phyloP scores from a whole-genome alignment of 2,113 vertebrate genomes.

The Rhinolophus sinicus region DNA sequence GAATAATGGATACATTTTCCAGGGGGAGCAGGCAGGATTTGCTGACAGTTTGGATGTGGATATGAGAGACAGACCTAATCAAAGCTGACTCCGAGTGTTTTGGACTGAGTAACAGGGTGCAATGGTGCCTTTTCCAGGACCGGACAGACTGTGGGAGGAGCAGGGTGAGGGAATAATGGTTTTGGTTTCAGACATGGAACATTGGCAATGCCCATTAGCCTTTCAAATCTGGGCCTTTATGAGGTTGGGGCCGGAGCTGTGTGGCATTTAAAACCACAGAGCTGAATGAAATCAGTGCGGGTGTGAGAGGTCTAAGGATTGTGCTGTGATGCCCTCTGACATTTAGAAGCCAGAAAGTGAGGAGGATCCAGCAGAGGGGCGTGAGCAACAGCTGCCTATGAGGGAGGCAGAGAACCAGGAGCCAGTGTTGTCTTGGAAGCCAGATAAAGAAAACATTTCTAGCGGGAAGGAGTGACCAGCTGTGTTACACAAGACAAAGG shows the following conservation, averaged over 20 bases:
- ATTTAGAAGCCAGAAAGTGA: neutral
- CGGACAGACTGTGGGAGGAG: neutral
- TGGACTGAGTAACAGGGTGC: neutral
- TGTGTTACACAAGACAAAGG: neutral
- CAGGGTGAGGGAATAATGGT: neutral
- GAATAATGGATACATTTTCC: neutral
- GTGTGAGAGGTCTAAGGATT: neutral
- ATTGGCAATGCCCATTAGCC: neutral
- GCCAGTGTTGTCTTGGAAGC: neutral
- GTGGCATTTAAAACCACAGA: neutral
- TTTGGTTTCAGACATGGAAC: neutral
- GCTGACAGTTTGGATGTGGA: neutral
- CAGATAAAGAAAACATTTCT: neutral
- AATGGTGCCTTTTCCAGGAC: neutral
- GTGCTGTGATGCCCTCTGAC: neutral
- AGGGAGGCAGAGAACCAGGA: neutral
- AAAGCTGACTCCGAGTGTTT: neutral
- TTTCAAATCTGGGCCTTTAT: neutral
- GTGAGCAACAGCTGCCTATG: neutral
- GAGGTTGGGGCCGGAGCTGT: neutral
- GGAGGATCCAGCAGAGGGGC: neutral
- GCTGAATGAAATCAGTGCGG: neutral
- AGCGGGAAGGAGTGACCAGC: neutral
- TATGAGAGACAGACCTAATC: neutral
- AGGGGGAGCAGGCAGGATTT: neutral